Evolutionary conservation across 2,113 vertebrate genomes (phyloP).

Genomic region (Bombycilla garrulus): DNA sequence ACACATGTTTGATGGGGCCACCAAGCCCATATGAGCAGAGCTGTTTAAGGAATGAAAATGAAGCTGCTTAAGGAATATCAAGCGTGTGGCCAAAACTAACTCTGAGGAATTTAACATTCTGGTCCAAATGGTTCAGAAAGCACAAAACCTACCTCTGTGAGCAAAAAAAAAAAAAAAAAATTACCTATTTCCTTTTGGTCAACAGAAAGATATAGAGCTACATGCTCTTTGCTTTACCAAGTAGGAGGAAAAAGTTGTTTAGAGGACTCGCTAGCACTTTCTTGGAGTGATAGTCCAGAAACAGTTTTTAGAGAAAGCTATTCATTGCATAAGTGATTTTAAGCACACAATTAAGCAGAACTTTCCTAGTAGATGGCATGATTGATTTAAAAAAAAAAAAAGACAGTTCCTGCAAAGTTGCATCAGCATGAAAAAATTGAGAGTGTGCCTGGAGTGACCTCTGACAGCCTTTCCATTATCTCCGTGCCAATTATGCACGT

Average conservation of each 20-base stretch:
- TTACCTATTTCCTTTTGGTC: background rate
- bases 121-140: background rate
- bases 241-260: background rate
- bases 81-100: background rate
- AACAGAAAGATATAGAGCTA: background rate
- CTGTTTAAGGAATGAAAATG: background rate
- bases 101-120: background rate
- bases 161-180: background rate
- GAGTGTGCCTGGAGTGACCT: background rate
- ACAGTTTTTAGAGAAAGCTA: background rate
- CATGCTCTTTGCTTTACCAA: background rate
- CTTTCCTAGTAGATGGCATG: background rate
- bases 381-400: background rate
- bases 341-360: background rate
- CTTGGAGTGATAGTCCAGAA: background rate
- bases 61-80: background rate
- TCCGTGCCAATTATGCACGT: background rate
- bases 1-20: constrained; percentile 19
- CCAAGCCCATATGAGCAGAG: background rate
- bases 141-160: background rate
- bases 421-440: background rate
- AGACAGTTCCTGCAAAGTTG: background rate
- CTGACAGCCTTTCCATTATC: background rate
- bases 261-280: background rate
- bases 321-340: background rate